A percentile compares a stretch with the other conserved stretches of the same genome.
phyloP scores from a whole-genome alignment of 2,888 invertebrate species.

The Mythimna loreyi region DNA sequence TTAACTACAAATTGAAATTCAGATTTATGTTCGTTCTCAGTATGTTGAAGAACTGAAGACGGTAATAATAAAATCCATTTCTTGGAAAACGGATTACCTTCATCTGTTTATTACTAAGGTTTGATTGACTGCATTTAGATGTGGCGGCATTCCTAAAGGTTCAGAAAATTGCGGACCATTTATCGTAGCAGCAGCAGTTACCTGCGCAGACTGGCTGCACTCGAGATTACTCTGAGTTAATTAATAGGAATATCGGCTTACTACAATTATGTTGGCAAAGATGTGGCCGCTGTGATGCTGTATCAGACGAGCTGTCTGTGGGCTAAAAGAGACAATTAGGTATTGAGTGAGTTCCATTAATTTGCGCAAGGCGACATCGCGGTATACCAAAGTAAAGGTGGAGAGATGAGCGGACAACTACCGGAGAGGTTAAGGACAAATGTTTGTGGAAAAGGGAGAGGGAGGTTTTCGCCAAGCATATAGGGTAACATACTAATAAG shows the following conservation, averaged over 20 bases:
- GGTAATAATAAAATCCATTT: constrained; percentile 10
- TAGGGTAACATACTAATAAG: no score
- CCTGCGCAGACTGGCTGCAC: neutral
- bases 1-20: constrained; percentile 50
- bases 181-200: neutral
- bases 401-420: no score
- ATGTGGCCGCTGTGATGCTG: no score
- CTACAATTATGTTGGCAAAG: neutral
- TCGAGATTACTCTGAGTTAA: neutral
- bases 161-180: neutral
- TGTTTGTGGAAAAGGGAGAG: no score
- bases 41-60: constrained; percentile 11
- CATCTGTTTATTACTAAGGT: constrained; percentile 3
- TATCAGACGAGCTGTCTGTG: no score
- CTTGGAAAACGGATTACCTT: constrained; percentile 32
- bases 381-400: no score
- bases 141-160: neutral
- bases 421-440: no score
- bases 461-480: no score
- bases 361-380: no score
- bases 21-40: constrained; percentile 36
- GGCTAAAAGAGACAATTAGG: no score
- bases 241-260: neutral
- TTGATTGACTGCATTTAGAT: constrained; percentile 11
- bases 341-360: no score